Base-by-base conservation (phyloP, 2,113 vertebrate species). In the Pygathrix nemaeus region DNA sequence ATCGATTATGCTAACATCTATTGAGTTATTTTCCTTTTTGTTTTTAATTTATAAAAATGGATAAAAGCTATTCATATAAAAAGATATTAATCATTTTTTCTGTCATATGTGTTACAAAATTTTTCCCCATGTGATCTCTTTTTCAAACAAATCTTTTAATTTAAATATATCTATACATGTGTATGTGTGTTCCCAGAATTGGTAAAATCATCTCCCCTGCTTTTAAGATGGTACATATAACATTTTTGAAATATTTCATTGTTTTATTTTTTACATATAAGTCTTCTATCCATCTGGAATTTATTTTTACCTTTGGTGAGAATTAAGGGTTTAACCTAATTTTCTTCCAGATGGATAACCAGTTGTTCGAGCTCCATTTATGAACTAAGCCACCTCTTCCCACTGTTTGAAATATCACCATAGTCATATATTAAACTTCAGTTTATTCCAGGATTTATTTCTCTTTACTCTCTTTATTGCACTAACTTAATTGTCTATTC, bases 241-340 rank as follows among this genome's bases (percentile, higher is more conserved):
- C 7, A 90, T 90, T 90, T 88, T 59, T 75, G 52, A 88, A 95
- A n/a, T 23, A 38, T 61, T 61, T 90, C n/a, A 72, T 82, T 94
- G 20, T 70, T 94, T 98, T 87, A 88, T 84, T 72, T 94, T 94
- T 94, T 97, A 86, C 35, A 75, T 27, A 11, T 83, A 93, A 84
- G 50, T 87, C 68, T 90, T 92, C 92, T 88, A 95, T 90, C 38
- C 95, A 94, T 81, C 45, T 90, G 80, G 43, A 90, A 93, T 94
- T 96, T 70, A 66, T 90, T 96, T 97, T 80, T 95, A 55, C 70
- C 88, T 94, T 96, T 85, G 81, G 32, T 93, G 12, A 92, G 48
- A 98, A 80, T 90, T 97, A 97, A 95, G 21, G 3, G 21, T 21
- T 18, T 21, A 84, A 70, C 25, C 84, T 70, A 90, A 84, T 90